Base-by-base conservation (phyloP, 2,797 vertebrate species). In the Macrochelys suwanniensis region DNA sequence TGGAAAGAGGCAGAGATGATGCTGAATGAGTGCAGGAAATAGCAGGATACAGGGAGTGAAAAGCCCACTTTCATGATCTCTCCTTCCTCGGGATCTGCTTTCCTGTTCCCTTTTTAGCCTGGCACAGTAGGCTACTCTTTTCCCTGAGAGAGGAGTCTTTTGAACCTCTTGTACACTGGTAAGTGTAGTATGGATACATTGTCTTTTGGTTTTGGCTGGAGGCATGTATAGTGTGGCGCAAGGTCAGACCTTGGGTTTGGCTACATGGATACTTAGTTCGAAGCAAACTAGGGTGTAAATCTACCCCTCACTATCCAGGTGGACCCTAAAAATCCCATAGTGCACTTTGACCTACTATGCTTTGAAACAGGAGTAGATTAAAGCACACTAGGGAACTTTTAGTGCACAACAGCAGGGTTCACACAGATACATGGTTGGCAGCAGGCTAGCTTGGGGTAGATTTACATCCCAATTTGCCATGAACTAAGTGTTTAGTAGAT, bases 111-210 rank as follows among this genome's bases (percentile, higher is more conserved):
- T 42, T 82, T 33, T 71, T 76, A 91, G 33, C 19, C 83, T 68
- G 9, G 33, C 65, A 85, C 77, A 28, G 76, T 79, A 50, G 7
- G 31, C 45, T 0, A 0, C 26, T 54, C 51, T n/a, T 37, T 37
- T 21, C 17, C n/a, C 16, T 37, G 19, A 17, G 17, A 68, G n/a
- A 68, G 33, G n/a, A 37, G 68, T 50, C 45, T 47, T 92, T 82
- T 83, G 53, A 56, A 33, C 10, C 4, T 15, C 15, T 82, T 37
- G 7, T 37, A 37, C 4, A 4, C 76, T 65, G 45, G 49, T 47
- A 59, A 68, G 61, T 3, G 16, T 28, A 51, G 26, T 50, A 28
- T 45, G 19, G 11, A 19, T 42, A n/a, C 53, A 57, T 71, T 42
- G 21, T 37, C 17, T 21, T 68, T 68, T 61, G n/a, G 54, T 47